Base-by-base conservation (phyloP, 2,888 invertebrate species). In the Habroteleia sp. region DNA sequence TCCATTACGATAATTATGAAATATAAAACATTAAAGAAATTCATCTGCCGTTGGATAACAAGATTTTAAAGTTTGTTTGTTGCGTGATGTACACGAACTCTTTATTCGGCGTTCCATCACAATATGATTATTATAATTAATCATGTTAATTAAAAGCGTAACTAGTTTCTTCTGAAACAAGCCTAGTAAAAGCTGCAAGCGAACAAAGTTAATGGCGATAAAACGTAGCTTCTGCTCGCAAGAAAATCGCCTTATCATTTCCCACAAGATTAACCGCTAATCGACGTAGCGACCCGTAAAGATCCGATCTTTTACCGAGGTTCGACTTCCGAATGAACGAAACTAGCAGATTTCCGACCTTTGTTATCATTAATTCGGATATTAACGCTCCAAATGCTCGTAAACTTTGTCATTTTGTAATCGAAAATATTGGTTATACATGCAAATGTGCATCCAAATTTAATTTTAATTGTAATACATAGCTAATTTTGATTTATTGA, bases 201-300 rank as follows among this genome's bases (percentile, higher is more conserved):
- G 69, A 65, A 52, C 74, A 66, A 76, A 76, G 75, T 76, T 76
- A 60, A 29, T 56, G 50, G 50, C 71, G 66, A 72, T 68, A 76
- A 76, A 71, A 56, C 56, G 71, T 46, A 39, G 50, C 60, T 58
- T 62, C 42, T 66, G 62, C 60, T 58, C 14, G 56, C 42, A 42
- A 60, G 75, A 76, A 76, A 76, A 71, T 60, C 42, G 75, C 56
- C 66, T 75, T 75, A 75, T 71, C 75, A 60, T 74, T 73, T 75
- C 77, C 77, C 72, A 73, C 73, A 75, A 75, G 74, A 74, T 77
- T 73, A 72, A 75, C 69, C 68, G 73, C 73, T 75, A 75, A 75
- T 77, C 73, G 76, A 65, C 71, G 73, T 72, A 76, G 74, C 75
- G 77, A 74, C 74, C 72, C 69, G 65, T 73, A 46, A 77, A 76